phyloP scores from a whole-genome alignment of 2,113 vertebrate species.

The Verasper variegatus region DNA sequence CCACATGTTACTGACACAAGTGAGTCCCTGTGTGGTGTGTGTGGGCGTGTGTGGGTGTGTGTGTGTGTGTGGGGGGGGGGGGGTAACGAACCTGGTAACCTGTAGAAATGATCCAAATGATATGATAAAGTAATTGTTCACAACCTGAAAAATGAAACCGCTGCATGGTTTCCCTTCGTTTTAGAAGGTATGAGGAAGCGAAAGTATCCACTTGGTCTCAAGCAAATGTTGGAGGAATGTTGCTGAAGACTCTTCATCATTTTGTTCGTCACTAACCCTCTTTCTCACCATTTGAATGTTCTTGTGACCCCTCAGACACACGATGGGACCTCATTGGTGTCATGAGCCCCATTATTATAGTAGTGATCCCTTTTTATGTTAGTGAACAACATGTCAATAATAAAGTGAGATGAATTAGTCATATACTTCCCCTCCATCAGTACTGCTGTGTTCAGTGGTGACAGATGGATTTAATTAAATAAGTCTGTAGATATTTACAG shows the following conservation, averaged over 20 bases:
- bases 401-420: background rate
- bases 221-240: too few species aligned
- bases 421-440: background rate
- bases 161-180: too few species aligned
- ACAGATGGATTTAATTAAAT: too few species aligned
- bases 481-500: too few species aligned
- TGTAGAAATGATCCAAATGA: background rate
- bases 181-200: too few species aligned
- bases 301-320: too few species aligned
- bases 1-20: conserved; percentile 74
- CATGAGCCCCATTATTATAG: background rate
- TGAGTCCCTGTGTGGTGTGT: conserved; percentile 63
- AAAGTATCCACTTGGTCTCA: too few species aligned
- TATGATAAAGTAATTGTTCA: background rate
- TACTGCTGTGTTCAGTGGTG: too few species aligned
- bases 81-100: background rate
- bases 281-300: background rate
- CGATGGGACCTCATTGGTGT: background rate
- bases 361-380: background rate
- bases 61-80: background rate
- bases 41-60: too few species aligned
- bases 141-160: background rate
- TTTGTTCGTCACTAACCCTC: too few species aligned
- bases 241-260: too few species aligned
- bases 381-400: background rate